A percentile compares a stretch with the other conserved stretches of the same genome.
Conservation (phyloP, 2,888 invertebrate species). For the Pedicia rivosa region DNA sequence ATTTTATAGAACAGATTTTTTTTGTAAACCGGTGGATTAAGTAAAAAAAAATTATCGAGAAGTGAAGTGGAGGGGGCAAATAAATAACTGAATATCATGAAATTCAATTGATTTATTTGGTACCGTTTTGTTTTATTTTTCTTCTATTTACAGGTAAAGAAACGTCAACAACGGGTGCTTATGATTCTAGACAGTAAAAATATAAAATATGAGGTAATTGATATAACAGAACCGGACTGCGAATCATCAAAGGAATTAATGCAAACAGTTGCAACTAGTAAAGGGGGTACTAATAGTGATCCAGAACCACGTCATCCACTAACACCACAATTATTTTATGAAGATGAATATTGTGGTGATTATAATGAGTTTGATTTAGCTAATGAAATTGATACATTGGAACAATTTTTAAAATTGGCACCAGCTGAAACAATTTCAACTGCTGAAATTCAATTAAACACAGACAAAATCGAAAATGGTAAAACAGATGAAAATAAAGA, state of each 20-base stretch:
- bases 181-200: slow-evolving; percentile 87
- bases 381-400: slow-evolving; percentile 79
- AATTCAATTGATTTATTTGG: too few species aligned
- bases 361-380: slow-evolving; percentile 86
- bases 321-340: slow-evolving; percentile 91
- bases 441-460: slow-evolving; percentile 29
- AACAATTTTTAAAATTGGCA: slow-evolving; percentile 69
- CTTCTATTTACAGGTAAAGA: slow-evolving; percentile 62
- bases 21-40: too few species aligned
- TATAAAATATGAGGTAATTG: slow-evolving; percentile 78
- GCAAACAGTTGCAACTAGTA: slow-evolving; percentile 69
- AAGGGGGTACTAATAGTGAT: slow-evolving; percentile 57
- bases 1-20: too few species aligned
- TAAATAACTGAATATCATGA: too few species aligned
- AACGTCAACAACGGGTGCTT: slow-evolving; percentile 82
- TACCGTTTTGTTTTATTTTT: slow-evolving; percentile 3
- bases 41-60: too few species aligned
- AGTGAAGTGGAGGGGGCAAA: too few species aligned
- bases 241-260: slow-evolving; percentile 82
- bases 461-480: slow-evolving; percentile 21
- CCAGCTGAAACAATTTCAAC: slow-evolving; percentile 33
- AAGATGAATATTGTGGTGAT: slow-evolving; percentile 74
- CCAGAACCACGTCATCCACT: slow-evolving; percentile 60
- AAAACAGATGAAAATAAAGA: slow-evolving; percentile 26
- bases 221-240: slow-evolving; percentile 87